A percentile compares a stretch with the other conserved stretches of the same genome.
These are phyloP conservation scores for Parnassius glacialis DNA, from an alignment of 2,888 invertebrate species.

Conservation along the genomic window DNA sequence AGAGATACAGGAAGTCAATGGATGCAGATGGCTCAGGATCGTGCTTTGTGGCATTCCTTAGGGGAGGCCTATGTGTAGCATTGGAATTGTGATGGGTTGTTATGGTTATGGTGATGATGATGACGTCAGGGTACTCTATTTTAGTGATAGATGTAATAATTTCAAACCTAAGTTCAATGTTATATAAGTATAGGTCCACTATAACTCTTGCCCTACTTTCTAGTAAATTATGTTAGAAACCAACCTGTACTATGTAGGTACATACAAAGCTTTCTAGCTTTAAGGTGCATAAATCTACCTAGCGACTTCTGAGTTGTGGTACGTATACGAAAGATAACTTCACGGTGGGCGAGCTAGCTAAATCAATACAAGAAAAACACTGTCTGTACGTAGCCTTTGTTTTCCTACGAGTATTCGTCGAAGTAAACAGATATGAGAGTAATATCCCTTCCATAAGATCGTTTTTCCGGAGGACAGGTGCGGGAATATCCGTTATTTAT, in stretches of 20 bases:
- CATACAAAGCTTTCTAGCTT: conserved; percentile 3
- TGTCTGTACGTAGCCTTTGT: conserved; percentile 16
- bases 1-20: no score
- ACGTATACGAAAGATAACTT: conserved; percentile 19
- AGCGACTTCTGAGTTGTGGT: conserved; percentile 9
- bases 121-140: no score
- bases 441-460: conserved; percentile 44
- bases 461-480: conserved; percentile 51
- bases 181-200: no score
- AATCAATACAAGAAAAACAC: conserved; percentile 24
- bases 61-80: no score
- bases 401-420: conserved; percentile 25
- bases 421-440: conserved; percentile 39
- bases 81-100: no score
- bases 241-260: conserved; percentile 5
- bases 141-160: no score
- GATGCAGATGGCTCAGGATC: no score
- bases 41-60: no score
- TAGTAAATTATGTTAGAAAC: conserved; percentile 7
- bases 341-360: conserved; percentile 5
- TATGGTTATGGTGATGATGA: no score
- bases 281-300: conserved; percentile 12
- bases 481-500: conserved; percentile 56
- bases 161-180: no score
- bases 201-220: conserved; percentile 2